Percentiles rank a stretch among this genome's conserved stretches.
phyloP scores from a whole-genome alignment of 53 echinoderm and acorn worm genomes.

The Temnopleurus reevesii region DNA sequence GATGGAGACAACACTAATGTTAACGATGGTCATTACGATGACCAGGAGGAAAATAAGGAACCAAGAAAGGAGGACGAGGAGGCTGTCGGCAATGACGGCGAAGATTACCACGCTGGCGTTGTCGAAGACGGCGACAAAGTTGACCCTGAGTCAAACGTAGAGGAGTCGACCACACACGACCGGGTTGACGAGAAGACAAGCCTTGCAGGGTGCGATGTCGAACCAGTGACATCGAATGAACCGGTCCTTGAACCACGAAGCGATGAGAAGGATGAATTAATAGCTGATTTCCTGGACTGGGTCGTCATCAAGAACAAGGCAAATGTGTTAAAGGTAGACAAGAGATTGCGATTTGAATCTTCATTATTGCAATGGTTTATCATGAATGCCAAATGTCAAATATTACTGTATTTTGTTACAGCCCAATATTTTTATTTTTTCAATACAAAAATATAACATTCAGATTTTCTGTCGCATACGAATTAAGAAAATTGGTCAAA shows the following conservation, averaged over 20 bases:
- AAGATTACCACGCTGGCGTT: not conserved
- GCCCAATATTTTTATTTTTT: too few relatives aligned
- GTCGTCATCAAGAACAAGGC: slow-evolving; percentile 25
- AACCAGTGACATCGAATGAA: not conserved
- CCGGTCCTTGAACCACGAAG: not conserved
- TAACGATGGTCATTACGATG: not conserved
- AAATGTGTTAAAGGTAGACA: slow-evolving; percentile 40
- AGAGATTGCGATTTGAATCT: too few relatives aligned
- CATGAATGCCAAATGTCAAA: too few relatives aligned
- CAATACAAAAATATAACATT: too few relatives aligned
- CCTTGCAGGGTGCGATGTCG: not conserved
- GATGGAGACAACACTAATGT: not conserved
- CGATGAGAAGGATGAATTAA: not conserved
- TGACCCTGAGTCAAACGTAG: not conserved
- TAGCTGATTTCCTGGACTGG: slow-evolving; percentile 37
- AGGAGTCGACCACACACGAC: not conserved
- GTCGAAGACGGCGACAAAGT: not conserved
- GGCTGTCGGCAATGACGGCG: not conserved
- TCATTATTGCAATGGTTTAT: too few relatives aligned
- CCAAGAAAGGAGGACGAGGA: not conserved
- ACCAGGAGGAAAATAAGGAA: not conserved
- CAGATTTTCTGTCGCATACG: too few relatives aligned
- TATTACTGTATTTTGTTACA: too few relatives aligned
- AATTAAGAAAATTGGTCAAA: too few relatives aligned
- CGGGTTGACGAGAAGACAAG: not conserved